A percentile compares a stretch with the other conserved stretches of the same genome.
Conservation (phyloP, 2,888 invertebrate genomes). For the Stenodera caucasica region DNA sequence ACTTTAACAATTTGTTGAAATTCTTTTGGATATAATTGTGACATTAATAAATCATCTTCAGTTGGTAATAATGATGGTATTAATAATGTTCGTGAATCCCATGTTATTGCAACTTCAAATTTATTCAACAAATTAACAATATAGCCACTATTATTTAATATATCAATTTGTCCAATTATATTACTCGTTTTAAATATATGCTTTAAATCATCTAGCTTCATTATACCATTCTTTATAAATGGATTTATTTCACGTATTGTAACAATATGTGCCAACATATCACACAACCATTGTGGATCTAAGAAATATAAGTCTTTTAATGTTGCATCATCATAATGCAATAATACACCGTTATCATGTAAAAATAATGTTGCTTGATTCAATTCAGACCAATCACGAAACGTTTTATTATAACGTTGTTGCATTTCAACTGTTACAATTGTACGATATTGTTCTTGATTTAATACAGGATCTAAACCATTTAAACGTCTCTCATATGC, state of each 20-base stretch:
- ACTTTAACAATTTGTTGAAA: conserved; percentile 55
- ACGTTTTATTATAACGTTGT: conserved; percentile 69
- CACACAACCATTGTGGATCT: conserved; percentile 98
- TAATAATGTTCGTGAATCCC: conserved; percentile 88
- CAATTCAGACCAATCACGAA: conserved; percentile 87
- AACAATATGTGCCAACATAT: conserved; percentile 95
- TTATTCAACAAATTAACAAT: conserved; percentile 91
- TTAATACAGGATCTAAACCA: conserved; percentile 78
- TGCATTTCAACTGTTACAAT: conserved; percentile 68
- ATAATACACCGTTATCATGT: conserved; percentile 94
- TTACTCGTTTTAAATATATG: conserved; percentile 90
- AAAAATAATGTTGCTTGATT: conserved; percentile 96
- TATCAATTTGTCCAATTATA: conserved; percentile 69
- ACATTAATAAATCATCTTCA: conserved; percentile 66
- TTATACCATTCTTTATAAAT: conserved; percentile 87
- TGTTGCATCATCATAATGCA: conserved; percentile 94
- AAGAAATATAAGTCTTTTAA: conserved; percentile 94
- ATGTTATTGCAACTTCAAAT: conserved; percentile 95
- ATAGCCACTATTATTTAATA: conserved; percentile 66
- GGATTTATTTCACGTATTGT: conserved; percentile 97
- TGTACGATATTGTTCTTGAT: conserved; percentile 74
- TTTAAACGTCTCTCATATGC: conserved; percentile 73
- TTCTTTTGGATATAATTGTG: conserved; percentile 53
- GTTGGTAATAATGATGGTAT: conserved; percentile 91
- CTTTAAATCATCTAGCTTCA: conserved; percentile 91